phyloP scores from a whole-genome alignment of 1,140 invertebrate species.

The Aphelenchoides besseyi region DNA sequence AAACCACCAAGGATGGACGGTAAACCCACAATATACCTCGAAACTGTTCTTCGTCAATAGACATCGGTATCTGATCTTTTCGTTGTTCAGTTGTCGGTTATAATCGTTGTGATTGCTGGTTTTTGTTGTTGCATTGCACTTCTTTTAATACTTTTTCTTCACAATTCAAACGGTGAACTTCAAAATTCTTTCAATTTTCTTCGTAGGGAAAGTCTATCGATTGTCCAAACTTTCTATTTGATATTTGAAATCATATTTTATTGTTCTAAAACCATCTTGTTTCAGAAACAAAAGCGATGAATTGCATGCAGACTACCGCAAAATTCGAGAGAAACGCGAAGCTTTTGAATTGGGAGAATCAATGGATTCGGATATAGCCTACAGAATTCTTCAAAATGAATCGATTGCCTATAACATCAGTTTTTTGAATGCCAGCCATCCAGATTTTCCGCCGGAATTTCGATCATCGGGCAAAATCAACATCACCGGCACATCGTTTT shows the following conservation, averaged over 20 bases:
- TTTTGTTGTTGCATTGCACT: not conserved
- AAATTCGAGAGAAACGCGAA: not conserved
- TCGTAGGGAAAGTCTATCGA: not conserved
- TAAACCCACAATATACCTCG: not conserved
- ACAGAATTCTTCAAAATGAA: not conserved
- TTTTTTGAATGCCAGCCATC: conserved; percentile 30
- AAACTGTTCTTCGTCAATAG: not conserved
- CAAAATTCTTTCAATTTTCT: not conserved
- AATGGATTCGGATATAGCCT: not conserved
- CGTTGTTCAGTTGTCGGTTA: not conserved
- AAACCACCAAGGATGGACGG: not conserved
- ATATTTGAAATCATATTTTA: not conserved
- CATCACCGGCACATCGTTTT: conserved; percentile 42
- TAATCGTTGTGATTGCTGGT: not conserved
- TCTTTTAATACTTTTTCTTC: conserved; percentile 3
- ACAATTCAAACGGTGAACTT: too few relatives aligned
- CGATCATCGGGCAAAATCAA: conserved; percentile 46
- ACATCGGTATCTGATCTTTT: not conserved
- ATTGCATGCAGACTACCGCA: too few relatives aligned
- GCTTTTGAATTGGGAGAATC: not conserved
- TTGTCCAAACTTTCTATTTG: not conserved
- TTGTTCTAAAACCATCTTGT: not conserved
- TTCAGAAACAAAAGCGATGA: not conserved
- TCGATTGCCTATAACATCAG: conserved; percentile 20
- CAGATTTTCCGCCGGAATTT: conserved; percentile 9